Evolutionary conservation across 2,888 invertebrate genomes (phyloP).

Genomic region (Horisme vitalbata): DNA sequence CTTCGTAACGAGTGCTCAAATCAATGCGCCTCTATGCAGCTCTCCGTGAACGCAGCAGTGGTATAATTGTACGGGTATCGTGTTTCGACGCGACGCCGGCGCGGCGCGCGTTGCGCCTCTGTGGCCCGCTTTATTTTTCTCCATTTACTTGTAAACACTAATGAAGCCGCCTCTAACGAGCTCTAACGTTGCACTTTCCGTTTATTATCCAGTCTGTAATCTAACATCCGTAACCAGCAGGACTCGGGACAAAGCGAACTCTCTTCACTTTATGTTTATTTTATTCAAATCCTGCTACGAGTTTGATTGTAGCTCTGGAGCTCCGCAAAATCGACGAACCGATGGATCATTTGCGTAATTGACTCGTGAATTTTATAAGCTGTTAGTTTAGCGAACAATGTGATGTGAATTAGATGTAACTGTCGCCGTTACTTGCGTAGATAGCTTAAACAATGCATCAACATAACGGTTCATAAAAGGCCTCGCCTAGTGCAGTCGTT

Average conservation of each 20-base stretch:
- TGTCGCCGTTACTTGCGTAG: constrained; percentile 35
- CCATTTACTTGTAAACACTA: constrained; percentile 64
- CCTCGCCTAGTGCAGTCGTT: constrained; percentile 27
- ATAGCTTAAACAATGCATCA: constrained; percentile 63
- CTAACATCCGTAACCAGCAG: constrained; percentile 41
- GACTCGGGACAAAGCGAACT: constrained; percentile 14
- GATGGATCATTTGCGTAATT: constrained; percentile 18
- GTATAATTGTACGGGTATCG: constrained; percentile 28
- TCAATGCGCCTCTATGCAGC: constrained; percentile 9
- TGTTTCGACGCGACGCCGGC: constrained; percentile 13
- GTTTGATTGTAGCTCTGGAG: constrained; percentile 12
- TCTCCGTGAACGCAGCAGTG: constrained; percentile 5
- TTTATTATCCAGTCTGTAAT: constrained; percentile 66
- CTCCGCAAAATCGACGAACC: constrained; percentile 8
- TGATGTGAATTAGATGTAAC: neutral
- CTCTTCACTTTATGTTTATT: constrained; percentile 19
- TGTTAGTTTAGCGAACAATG: neutral
- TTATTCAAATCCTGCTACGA: constrained; percentile 18
- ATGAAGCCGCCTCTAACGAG: constrained; percentile 73
- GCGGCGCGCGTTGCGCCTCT: constrained; percentile 31
- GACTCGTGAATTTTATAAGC: constrained; percentile 10
- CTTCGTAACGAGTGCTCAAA: constrained; percentile 12
- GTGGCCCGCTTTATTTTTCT: constrained; percentile 54
- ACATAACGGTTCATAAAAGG: constrained; percentile 55
- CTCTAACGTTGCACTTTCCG: constrained; percentile 60